Percentiles rank a stretch among this genome's conserved stretches.
These are phyloP conservation scores for Cryptus viduatorius DNA, from an alignment of 2,888 invertebrate genomes.

Conservation along the genomic window DNA sequence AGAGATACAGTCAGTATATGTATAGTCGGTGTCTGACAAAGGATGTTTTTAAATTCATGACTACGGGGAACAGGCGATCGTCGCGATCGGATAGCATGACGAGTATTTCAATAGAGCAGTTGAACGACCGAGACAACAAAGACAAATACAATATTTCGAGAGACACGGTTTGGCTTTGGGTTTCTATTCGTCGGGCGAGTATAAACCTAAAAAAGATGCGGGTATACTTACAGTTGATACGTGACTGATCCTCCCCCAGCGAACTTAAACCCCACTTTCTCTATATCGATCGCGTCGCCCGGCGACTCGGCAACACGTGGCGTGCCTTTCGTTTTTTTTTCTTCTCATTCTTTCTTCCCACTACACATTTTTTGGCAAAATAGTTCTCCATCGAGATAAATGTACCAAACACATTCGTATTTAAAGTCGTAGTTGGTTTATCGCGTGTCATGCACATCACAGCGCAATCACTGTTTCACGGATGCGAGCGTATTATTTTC, in stretches of 20 bases:
- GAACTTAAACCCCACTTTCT: neutral
- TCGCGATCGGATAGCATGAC: neutral
- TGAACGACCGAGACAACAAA: neutral
- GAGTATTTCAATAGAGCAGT: neutral
- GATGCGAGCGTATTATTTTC: conserved; percentile 72
- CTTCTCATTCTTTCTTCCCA: neutral
- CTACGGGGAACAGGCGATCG: neutral
- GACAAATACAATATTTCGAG: neutral
- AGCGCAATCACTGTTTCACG: conserved; percentile 42
- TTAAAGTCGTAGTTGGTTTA: neutral
- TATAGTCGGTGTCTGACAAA: neutral
- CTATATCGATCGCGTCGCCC: neutral
- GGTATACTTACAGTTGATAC: neutral
- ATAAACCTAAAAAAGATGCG: neutral
- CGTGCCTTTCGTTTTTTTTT: too few species aligned
- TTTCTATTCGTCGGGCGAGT: too few species aligned
- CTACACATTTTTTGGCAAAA: neutral
- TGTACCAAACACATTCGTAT: neutral
- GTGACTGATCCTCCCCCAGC: neutral
- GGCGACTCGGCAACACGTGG: neutral
- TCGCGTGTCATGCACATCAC: neutral
- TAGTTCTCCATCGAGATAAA: neutral
- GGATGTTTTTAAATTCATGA: neutral
- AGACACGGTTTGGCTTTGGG: too few species aligned
- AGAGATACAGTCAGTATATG: neutral